Conservation (phyloP, 2,888 invertebrate genomes). For the Scelioninae gen. 2 region DNA sequence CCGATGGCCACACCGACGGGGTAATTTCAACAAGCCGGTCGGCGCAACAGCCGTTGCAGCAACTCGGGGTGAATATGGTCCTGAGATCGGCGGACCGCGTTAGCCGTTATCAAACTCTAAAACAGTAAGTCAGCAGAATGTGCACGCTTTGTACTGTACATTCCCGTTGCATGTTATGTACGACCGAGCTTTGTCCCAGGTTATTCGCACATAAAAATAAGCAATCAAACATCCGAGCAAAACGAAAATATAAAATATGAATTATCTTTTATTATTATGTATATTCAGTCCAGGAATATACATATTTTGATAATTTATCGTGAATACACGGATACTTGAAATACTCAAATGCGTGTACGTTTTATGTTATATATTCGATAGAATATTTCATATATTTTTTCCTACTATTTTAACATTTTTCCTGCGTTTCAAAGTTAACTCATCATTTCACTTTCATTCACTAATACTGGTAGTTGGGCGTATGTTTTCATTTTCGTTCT, state of each 20-base stretch:
- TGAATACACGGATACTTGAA: not conserved
- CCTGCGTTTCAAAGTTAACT: conserved; percentile 18
- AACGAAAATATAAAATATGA: conserved; percentile 5
- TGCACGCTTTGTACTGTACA: conserved; percentile 31
- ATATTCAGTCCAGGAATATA: conserved; percentile 5
- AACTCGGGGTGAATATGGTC: conserved; percentile 70
- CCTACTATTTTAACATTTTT: not conserved
- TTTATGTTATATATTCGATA: too few species aligned
- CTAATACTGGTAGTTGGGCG: conserved; percentile 21
- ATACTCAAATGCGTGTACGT: too few species aligned
- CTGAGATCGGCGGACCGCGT: conserved; percentile 72
- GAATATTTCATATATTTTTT: not conserved
- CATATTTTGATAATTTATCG: not conserved
- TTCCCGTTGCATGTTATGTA: conserved; percentile 44
- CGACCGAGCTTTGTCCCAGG: conserved; percentile 29
- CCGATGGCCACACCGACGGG: conserved; percentile 61
- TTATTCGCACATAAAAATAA: conserved; percentile 26
- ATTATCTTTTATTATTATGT: conserved; percentile 2
- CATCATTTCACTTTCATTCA: conserved; percentile 38
- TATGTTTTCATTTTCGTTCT: not conserved
- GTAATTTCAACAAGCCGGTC: conserved; percentile 68
- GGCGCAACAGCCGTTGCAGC: conserved; percentile 63
- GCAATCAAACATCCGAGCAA: conserved; percentile 4
- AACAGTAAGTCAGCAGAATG: conserved; percentile 71
- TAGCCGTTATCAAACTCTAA: conserved; percentile 70